Evolutionary conservation across 2,888 invertebrate genomes (phyloP).

Genomic region (Vesta saturnalis): DNA sequence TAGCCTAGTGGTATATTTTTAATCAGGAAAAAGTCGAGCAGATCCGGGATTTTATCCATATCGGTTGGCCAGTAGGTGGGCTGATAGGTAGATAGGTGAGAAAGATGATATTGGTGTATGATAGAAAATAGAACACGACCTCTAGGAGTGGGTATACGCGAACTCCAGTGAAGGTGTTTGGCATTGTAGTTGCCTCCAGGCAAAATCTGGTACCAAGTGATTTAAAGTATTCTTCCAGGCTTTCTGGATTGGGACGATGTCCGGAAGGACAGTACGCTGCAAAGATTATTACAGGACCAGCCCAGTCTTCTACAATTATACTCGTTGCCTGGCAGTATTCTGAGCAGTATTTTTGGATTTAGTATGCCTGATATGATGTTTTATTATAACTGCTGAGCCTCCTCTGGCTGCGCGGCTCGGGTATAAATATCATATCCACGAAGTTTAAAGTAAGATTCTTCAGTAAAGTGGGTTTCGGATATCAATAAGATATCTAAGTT

Average conservation of each 20-base stretch:
- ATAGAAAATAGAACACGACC: slow-evolving; percentile 2
- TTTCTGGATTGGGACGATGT: slow-evolving; percentile 16
- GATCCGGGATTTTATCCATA: no score
- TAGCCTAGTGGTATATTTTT: no score
- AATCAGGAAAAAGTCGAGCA: no score
- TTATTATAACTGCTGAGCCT: slow-evolving; percentile 13
- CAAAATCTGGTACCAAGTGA: slow-evolving; percentile 11
- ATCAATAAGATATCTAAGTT: neutral
- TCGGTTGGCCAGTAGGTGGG: no score
- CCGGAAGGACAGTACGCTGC: slow-evolving; percentile 6
- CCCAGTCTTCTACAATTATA: slow-evolving; percentile 7
- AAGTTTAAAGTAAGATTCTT: slow-evolving; percentile 13
- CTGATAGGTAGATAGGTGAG: no score
- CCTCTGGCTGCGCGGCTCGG: slow-evolving; percentile 12
- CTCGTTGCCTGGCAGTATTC: neutral
- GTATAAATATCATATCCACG: slow-evolving; percentile 10
- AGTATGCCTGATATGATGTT: slow-evolving; percentile 9
- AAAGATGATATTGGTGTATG: neutral
- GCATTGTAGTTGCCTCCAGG: neutral
- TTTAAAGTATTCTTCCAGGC: slow-evolving; percentile 20
- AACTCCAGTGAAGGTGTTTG: slow-evolving; percentile 1
- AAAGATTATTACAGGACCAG: slow-evolving; percentile 16
- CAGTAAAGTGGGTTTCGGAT: neutral
- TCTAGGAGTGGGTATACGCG: slow-evolving; percentile 9
- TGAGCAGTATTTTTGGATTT: neutral